Base-by-base conservation (phyloP, 2,113 vertebrate species). In the Aspiorhynchus laticeps region DNA sequence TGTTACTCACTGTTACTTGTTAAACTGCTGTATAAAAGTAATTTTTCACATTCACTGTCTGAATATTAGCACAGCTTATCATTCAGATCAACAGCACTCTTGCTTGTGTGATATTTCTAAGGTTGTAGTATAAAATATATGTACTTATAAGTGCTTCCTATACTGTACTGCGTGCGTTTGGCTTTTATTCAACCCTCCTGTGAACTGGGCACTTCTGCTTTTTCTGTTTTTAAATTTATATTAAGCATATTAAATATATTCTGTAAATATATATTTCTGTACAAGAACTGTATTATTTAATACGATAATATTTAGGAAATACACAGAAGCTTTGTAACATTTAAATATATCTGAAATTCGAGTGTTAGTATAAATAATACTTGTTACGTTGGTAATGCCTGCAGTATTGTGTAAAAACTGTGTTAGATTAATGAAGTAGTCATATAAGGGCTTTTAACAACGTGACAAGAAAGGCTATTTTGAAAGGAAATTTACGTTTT, bases 381-480 rank as follows among this genome's bases (percentile, higher is more conserved):
- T 65, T 82, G 61, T 82, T 9, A 69, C 1, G 6, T 69, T 48
- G 24, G 15, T 81, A 38, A 82, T 12, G 38, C 59, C 38, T 46
- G n/a, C 28, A 26, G 48, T 79, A 46, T 65, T 78, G 21, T 79
- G 33, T 71, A 33, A 59, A 41, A 31, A 17, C 1, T 4, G 53
- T 80, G 28, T 48, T 51, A 67, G 76, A n/a, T n/a, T 75, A 59
- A 31, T 76, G 15, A 78, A 53, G 3, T 79, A 65, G 74, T 86
- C 28, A 26, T 43, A 81, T 71, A 88, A 90, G 87, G 89, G 87
- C 87, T 90, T 87, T 85, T 78, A 33, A 53, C 43, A 75, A 63
- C 33, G 79, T 56, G 38, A 61, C 21, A 24, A n/a, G 36, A 69
- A 36, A 26, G 4, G 69, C 69, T n/a, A 28, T 53, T 48, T 63